Base-by-base conservation (phyloP, 2,797 vertebrate genomes). In the Arremon aurantiirostris region DNA sequence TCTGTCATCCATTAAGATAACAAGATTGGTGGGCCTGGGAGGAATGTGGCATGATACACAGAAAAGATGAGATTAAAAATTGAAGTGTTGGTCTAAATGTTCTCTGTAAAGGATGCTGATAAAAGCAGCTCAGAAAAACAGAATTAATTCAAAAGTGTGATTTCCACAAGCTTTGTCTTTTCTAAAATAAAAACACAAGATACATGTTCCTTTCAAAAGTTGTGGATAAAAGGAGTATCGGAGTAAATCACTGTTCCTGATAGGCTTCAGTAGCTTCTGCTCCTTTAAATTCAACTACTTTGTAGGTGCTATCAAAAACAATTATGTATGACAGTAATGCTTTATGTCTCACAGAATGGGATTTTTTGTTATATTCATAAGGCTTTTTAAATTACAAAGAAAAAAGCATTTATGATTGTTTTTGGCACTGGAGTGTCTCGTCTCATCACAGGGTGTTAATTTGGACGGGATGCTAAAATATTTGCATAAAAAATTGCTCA, bases 1-100 rank as follows among this genome's bases (percentile, higher is more conserved):
- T 98, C 98, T 97, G 95, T 90, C 96, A 96, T 96, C 98, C 98
- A 98, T 99, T 99, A 99, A 98, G 98, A 98, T 99, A 99, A 99
- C 98, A 98, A 98, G 98, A 98, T 98, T 98, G 98, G 97, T 97
- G 96, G 98, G 97, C 98, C 97, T 96, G 96, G 52, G 80, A 93
- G 82, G 91, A 91, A 72, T 11, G 0, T 75, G 86, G 82, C 35
- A 16, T 79, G 85, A 94, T 89, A 71, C 32, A 12, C 49, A 27
- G 68, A 37, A 34, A 35, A 77, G 80, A 90, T 84, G 95, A 95
- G 92, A 95, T 96, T 94, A 96, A 94, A 97, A 96, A 97, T 90
- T 86, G 94, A 96, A 91, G 47, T 32, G 66, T 85, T 89, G 80
- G 64, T 81, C 87, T 63, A 28, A 95, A 84, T 50, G 64, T 83